A percentile compares a stretch with the other conserved stretches of the same genome.
These are phyloP conservation scores for Monodelphis domestica DNA, from an alignment of 2,797 vertebrate species.

Conservation along the genomic window DNA sequence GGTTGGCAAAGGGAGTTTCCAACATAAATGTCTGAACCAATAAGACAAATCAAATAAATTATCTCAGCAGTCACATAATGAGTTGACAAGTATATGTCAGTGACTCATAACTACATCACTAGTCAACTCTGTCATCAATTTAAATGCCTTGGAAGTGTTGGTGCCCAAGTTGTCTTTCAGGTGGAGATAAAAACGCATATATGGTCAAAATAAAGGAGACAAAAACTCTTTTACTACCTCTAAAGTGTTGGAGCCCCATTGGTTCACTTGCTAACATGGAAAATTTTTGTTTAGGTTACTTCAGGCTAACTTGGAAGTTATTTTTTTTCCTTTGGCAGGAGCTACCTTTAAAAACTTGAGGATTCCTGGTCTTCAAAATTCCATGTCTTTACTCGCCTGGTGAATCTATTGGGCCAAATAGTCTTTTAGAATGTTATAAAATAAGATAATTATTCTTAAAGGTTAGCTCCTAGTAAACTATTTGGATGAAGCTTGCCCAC, in stretches of 20 bases:
- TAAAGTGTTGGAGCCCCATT: not conserved
- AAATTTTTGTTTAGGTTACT: not conserved
- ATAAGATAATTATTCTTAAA: not conserved
- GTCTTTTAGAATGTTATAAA: not conserved
- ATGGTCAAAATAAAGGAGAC: constrained; percentile 39
- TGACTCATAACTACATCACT: constrained; percentile 23
- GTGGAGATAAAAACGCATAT: constrained; percentile 7
- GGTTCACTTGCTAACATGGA: not conserved
- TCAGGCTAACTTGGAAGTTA: not conserved
- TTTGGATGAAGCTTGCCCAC: not conserved
- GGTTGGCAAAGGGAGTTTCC: constrained; percentile 30
- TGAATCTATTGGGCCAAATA: not conserved
- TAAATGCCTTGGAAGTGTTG: not conserved
- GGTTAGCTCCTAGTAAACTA: not conserved
- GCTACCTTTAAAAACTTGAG: not conserved
- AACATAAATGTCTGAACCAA: not conserved
- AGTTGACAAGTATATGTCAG: not conserved
- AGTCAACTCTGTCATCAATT: constrained; percentile 42
- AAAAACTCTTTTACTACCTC: not conserved
- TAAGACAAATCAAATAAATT: constrained; percentile 5
- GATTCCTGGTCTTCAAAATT: not conserved
- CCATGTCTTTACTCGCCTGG: not conserved
- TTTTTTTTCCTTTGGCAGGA: not conserved
- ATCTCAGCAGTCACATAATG: not conserved
- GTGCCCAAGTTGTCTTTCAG: constrained; percentile 6